These are phyloP conservation scores for Bombus picipes DNA, from an alignment of 1,140 invertebrate species.

Conservation along the genomic window DNA sequence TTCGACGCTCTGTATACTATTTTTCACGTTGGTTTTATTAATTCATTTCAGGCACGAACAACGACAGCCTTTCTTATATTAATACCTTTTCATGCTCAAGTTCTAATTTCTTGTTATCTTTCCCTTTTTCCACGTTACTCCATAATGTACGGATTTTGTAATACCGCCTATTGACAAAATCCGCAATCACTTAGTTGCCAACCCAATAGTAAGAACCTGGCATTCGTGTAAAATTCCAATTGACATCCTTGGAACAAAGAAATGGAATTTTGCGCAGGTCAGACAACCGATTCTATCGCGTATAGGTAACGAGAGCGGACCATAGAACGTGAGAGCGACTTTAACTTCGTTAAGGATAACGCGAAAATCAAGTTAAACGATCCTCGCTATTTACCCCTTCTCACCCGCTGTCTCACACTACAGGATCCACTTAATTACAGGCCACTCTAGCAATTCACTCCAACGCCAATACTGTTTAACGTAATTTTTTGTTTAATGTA, in stretches of 20 bases:
- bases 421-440: constrained; percentile 62
- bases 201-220: too few relatives aligned
- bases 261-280: constrained; percentile 24
- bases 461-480: constrained; percentile 33
- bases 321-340: constrained; percentile 65
- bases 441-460: constrained; percentile 31
- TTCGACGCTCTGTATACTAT: too few relatives aligned
- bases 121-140: too few relatives aligned
- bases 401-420: constrained; percentile 6
- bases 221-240: neutral
- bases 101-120: too few relatives aligned
- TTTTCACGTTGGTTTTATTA: too few relatives aligned
- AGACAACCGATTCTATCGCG: constrained; percentile 45
- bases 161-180: too few relatives aligned
- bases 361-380: constrained; percentile 68
- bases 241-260: neutral
- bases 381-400: constrained; percentile 30
- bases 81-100: too few relatives aligned
- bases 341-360: constrained; percentile 71
- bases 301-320: constrained; percentile 54
- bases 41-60: too few relatives aligned
- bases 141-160: too few relatives aligned
- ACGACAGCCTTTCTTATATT: too few relatives aligned
- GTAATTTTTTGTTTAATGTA: constrained; percentile 35
- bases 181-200: too few relatives aligned